Evolutionary conservation across 2,113 vertebrate genomes (phyloP), one percentile per base, ranked within the genome.

Genomic region (Solea solea): DNA sequence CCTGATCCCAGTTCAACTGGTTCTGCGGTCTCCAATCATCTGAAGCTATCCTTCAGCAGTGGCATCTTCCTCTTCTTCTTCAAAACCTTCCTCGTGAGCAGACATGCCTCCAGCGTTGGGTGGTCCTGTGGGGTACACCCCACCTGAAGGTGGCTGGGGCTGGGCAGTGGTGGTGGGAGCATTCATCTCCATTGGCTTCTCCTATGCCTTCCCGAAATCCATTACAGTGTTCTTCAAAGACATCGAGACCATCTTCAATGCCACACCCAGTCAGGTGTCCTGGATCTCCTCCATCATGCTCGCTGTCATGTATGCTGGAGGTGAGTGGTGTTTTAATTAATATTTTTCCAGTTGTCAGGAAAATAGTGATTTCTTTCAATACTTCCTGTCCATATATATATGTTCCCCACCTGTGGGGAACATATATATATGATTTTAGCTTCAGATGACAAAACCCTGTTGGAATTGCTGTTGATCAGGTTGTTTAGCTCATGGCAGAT

Each of bases 191-290:
- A 99, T 99, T 1, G 97, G 97, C 60, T 99, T 98, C 91, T 99
- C 97, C 64, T 99, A 98, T 1, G 97, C 97, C 39, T 99, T 98
- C 89, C 95, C 97, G 68, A 99, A 99, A 72, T 98, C 97, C 72
- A 99, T 98, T 91, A 99, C 97, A 0, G 97, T 99, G 55, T 98
- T 99, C 92, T 99, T 98, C 92, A 99, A 98, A 85, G 97, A 99
- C 72, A 98, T 98, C 0, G 96, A 98, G 89, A 75, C 84, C 28
- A 97, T 98, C 90, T 99, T 99, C 73, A 51, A 90, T 0, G 96
- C 95, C 0, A 95, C 95, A 4, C 96, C 95, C 76, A 98, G 96
- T 61, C 93, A 98, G 89, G 97, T 99, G 49, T 97, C 97, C 0
- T 98, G 96, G 97, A 98, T 98, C 83, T 98, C 96, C 0, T 98